Conservation (phyloP, 2,888 invertebrate genomes). For the Diloba caeruleocephala region DNA sequence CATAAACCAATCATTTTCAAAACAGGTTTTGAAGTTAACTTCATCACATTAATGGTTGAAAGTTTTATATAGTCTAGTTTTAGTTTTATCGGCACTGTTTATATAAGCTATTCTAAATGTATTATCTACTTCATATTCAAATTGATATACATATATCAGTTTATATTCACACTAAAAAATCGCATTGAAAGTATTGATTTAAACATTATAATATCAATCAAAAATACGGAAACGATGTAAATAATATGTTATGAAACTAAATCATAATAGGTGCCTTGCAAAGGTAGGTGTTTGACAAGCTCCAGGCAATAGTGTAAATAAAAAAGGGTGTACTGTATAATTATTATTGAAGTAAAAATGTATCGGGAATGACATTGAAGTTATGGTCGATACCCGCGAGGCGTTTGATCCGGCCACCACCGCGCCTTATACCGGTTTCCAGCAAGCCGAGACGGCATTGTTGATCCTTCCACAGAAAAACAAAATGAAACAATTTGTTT, state of each 20-base stretch:
- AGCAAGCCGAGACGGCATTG: slow-evolving; percentile 80
- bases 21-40: too few species aligned
- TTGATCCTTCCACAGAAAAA: slow-evolving; percentile 83
- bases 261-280: neutral
- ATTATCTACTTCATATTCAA: neutral
- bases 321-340: slow-evolving; percentile 21
- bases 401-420: slow-evolving; percentile 74
- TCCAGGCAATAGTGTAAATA: slow-evolving; percentile 1
- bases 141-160: neutral
- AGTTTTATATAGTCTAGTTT: too few species aligned
- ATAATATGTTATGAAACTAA: neutral
- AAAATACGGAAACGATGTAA: slow-evolving; percentile 1
- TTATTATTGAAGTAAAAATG: slow-evolving; percentile 49
- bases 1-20: neutral
- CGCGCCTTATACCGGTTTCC: slow-evolving; percentile 82
- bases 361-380: slow-evolving; percentile 69
- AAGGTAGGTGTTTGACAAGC: too few species aligned
- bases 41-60: too few species aligned
- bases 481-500: slow-evolving; percentile 82
- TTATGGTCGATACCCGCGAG: slow-evolving; percentile 75
- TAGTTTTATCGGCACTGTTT: too few species aligned
- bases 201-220: neutral
- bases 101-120: neutral
- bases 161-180: neutral
- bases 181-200: neutral